These are phyloP conservation scores for Oscheius myriophilus DNA, from an alignment of 2,888 invertebrate species.

Conservation along the genomic window DNA sequence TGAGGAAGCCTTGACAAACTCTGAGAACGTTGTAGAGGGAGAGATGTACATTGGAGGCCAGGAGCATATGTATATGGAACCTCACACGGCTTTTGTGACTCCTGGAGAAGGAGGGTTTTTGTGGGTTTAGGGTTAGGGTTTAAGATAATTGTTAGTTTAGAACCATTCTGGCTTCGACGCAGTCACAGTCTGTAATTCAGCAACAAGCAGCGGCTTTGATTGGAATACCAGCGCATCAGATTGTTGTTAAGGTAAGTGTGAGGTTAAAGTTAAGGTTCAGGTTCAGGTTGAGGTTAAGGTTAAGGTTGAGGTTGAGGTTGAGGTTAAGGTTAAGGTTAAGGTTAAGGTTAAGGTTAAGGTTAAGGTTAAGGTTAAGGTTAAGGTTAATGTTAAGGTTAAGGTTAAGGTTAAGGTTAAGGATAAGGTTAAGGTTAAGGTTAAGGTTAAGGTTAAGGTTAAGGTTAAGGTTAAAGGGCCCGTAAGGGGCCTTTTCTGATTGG, in stretches of 20 bases:
- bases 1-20: constrained; percentile 31
- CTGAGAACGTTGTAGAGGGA: constrained; percentile 35
- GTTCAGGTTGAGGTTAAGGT: no score
- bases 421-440: no score
- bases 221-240: constrained; percentile 52
- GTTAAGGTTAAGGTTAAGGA: no score
- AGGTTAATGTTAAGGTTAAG: no score
- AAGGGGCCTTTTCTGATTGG: no score
- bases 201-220: constrained; percentile 31
- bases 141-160: constrained; percentile 70
- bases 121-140: constrained; percentile 21
- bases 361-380: no score
- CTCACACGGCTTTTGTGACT: constrained; percentile 72
- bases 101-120: constrained; percentile 80
- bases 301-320: no score
- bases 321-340: no score
- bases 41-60: constrained; percentile 66
- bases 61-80: constrained; percentile 72
- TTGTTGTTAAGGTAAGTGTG: constrained; percentile 51
- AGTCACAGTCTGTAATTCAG: constrained; percentile 71
- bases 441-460: no score
- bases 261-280: background rate
- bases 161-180: constrained; percentile 84
- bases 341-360: no score
- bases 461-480: no score